Evolutionary conservation across 2,888 invertebrate genomes (phyloP).

Genomic region (Acronicta alni): DNA sequence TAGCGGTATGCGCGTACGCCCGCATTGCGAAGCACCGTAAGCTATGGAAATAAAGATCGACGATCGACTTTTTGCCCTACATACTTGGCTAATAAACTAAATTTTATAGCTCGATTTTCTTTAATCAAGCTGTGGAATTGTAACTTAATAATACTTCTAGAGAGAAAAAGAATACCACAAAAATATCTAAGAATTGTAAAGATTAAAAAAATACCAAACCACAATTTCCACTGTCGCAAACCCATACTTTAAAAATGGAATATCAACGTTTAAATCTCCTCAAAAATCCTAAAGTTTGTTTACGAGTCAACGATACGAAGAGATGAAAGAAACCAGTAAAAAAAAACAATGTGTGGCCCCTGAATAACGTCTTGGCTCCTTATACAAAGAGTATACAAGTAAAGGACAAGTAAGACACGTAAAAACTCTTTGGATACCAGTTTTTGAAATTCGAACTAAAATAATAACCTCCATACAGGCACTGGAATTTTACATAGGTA

Average conservation of each 20-base stretch:
- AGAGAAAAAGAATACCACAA: background rate
- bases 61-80: constrained; percentile 63
- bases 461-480: too few relatives aligned
- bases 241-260: constrained; percentile 10
- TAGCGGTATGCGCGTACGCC: constrained; percentile 67
- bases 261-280: constrained; percentile 33
- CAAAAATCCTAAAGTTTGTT: constrained; percentile 67
- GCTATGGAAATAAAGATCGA: constrained; percentile 64
- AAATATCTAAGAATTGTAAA: too few relatives aligned
- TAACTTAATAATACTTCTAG: too few relatives aligned
- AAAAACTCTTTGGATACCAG: background rate
- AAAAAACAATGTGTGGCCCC: constrained; percentile 72
- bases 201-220: background rate
- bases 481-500: too few relatives aligned
- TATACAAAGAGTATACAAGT: constrained; percentile 28
- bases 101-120: constrained; percentile 9
- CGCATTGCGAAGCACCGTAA: constrained; percentile 66
- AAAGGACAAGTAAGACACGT: constrained; percentile 21
- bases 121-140: constrained; percentile 15
- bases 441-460: constrained; percentile 7
- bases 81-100: constrained; percentile 52
- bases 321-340: constrained; percentile 71
- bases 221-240: constrained; percentile 5
- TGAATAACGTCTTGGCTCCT: constrained; percentile 68
- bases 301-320: constrained; percentile 70